These are phyloP conservation scores for Tachuris rubrigastra DNA, from an alignment of 2,113 vertebrate genomes.

Conservation along the genomic window DNA sequence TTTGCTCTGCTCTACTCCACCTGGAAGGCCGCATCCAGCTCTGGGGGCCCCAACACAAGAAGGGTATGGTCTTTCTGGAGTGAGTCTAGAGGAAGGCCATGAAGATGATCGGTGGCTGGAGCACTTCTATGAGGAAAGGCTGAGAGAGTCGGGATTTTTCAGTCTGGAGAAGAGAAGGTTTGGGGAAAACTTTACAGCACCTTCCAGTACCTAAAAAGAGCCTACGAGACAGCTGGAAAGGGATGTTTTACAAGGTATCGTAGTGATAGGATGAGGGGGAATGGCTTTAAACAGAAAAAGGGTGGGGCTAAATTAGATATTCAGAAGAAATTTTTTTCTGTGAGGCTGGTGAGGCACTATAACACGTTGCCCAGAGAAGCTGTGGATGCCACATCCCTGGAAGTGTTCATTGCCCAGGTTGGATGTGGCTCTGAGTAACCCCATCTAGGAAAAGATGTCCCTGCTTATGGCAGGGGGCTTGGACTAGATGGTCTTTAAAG, in stretches of 20 bases:
- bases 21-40: background rate
- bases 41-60: background rate
- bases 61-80: background rate
- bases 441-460: background rate
- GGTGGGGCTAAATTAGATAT: background rate
- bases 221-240: background rate
- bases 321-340: background rate
- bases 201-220: background rate
- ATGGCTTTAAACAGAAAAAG: background rate
- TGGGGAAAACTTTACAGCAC: rapidly evolving
- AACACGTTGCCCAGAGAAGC: background rate
- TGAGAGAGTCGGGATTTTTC: background rate
- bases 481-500: background rate
- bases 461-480: background rate
- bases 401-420: background rate
- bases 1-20: background rate
- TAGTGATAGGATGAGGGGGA: background rate
- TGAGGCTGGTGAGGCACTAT: background rate
- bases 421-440: background rate
- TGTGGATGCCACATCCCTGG: background rate
- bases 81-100: background rate
- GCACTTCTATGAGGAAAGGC: background rate
- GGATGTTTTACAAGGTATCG: background rate
- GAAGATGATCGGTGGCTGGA: background rate
- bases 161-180: background rate